Conservation (phyloP, 2,797 vertebrate genomes). For the Urophycis tenuis region DNA sequence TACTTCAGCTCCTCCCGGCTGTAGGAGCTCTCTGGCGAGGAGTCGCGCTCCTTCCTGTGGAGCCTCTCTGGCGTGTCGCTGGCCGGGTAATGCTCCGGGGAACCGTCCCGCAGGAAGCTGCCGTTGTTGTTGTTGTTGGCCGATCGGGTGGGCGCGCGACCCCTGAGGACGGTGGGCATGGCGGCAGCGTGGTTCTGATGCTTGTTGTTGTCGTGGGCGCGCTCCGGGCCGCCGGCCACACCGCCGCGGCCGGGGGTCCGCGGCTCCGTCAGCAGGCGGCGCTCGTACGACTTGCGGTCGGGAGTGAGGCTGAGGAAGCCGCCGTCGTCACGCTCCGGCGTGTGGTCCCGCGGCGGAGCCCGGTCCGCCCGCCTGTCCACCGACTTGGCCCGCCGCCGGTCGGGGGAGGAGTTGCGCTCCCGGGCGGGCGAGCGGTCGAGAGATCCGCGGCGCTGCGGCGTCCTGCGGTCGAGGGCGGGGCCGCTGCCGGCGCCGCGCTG, state of each 20-base stretch:
- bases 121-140: constrained; percentile 67
- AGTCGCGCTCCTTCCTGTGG: constrained; percentile 62
- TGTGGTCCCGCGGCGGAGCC: constrained; percentile 68
- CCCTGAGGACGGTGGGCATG: constrained; percentile 52
- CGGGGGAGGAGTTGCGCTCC: constrained; percentile 75
- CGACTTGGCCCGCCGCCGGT: constrained; percentile 75
- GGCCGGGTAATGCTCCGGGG: constrained; percentile 61
- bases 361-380: constrained; percentile 72
- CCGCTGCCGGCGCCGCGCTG: constrained; percentile 64
- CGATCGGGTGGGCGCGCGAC: constrained; percentile 72
- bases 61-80: constrained; percentile 64
- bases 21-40: constrained; percentile 72
- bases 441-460: constrained; percentile 71
- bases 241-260: constrained; percentile 51
- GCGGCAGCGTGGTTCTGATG: constrained; percentile 46
- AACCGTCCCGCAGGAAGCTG: constrained; percentile 74
- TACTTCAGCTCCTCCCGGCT: constrained; percentile 69
- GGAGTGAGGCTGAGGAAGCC: constrained; percentile 67
- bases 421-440: constrained; percentile 81
- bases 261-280: constrained; percentile 59
- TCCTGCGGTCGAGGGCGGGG: constrained; percentile 61
- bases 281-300: constrained; percentile 59
- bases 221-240: constrained; percentile 60
- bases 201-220: constrained; percentile 52
- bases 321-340: constrained; percentile 79